A percentile compares a stretch with the other conserved stretches of the same genome.
Evolutionary conservation across 2,888 invertebrate genomes (phyloP).

Genomic region (Drosophila mulleri): DNA sequence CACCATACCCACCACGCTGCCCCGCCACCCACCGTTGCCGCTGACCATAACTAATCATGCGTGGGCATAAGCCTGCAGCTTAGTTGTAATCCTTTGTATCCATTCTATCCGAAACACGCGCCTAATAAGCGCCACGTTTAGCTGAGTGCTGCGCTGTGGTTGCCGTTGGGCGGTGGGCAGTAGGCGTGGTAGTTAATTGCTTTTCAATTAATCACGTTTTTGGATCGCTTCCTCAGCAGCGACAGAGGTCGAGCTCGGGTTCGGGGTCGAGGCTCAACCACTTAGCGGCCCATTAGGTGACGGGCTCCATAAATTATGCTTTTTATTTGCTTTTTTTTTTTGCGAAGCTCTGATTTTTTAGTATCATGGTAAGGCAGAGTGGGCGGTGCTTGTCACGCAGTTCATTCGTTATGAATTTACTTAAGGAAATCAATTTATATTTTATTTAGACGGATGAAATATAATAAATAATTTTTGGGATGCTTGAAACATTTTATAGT

Average conservation of each 20-base stretch:
- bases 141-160: not conserved
- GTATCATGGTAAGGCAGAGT: not conserved
- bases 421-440: not conserved
- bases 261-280: conserved; percentile 27
- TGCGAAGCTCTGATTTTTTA: conserved; percentile 4
- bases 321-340: conserved; percentile 40
- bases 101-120: conserved; percentile 33
- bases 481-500: not conserved
- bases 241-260: conserved; percentile 1
- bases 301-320: conserved; percentile 38
- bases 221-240: conserved; percentile 3
- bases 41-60: conserved; percentile 71
- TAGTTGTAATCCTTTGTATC: conserved; percentile 59
- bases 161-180: not conserved
- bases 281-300: conserved; percentile 48
- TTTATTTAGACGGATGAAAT: not conserved
- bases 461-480: not conserved
- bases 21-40: too few species aligned
- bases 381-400: not conserved
- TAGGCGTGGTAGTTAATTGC: conserved; percentile 54
- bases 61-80: conserved; percentile 36
- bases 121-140: conserved; percentile 26
- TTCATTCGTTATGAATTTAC: not conserved
- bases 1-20: not conserved
- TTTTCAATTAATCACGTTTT: conserved; percentile 65